Evolutionary conservation across 2,113 vertebrate genomes (phyloP).

Genomic region (Buteo buteo): DNA sequence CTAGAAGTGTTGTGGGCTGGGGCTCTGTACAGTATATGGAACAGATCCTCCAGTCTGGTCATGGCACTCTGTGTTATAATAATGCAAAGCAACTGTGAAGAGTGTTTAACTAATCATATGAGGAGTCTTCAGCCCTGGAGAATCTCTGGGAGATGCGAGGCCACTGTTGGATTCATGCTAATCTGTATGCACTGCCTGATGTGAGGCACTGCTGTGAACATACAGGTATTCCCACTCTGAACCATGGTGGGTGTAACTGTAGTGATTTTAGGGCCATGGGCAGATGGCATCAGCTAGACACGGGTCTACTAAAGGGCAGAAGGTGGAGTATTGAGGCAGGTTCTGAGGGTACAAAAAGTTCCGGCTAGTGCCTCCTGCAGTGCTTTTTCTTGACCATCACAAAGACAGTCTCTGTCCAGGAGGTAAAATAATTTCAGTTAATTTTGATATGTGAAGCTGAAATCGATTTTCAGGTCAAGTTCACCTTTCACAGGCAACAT

Average conservation of each 20-base stretch:
- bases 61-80: not conserved
- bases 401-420: not conserved
- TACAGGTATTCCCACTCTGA: not conserved
- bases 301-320: not conserved
- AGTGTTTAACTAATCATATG: not conserved
- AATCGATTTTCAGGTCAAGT: not conserved
- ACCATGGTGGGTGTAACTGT: accelerated
- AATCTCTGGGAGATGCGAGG: not conserved
- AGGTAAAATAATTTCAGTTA: not conserved
- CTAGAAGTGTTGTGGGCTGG: not conserved
- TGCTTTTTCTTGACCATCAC: not conserved
- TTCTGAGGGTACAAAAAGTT: not conserved
- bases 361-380: not conserved
- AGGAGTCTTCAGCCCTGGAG: not conserved
- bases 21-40: not conserved
- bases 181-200: not conserved
- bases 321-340: not conserved
- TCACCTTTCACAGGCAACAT: not conserved
- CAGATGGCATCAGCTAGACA: not conserved
- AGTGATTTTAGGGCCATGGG: not conserved
- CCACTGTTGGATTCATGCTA: not conserved
- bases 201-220: not conserved
- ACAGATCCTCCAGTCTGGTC: not conserved
- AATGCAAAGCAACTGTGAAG: not conserved
- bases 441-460: not conserved